Conservation (phyloP, 2,113 vertebrate species). For the Steatornis caripensis region DNA sequence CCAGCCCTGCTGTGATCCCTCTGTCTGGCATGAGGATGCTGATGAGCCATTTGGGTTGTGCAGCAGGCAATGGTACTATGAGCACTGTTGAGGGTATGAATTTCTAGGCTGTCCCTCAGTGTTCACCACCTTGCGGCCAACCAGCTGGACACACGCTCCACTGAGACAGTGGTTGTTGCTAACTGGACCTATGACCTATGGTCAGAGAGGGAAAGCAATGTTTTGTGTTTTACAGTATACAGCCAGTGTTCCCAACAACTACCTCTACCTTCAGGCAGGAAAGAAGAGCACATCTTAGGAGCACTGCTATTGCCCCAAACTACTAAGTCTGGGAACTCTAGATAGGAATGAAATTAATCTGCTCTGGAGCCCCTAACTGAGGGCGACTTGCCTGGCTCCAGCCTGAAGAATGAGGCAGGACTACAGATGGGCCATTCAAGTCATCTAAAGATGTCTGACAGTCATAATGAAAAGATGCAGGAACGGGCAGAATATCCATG, state of each 20-base stretch:
- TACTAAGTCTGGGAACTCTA: neutral
- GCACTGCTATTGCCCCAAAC: neutral
- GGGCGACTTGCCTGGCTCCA: neutral
- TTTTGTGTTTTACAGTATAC: neutral
- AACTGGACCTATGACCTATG: neutral
- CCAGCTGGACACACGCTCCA: neutral
- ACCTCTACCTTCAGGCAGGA: neutral
- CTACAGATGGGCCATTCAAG: neutral
- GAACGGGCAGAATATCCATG: neutral
- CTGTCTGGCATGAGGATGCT: neutral
- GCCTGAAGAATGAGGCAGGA: neutral
- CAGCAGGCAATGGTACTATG: neutral
- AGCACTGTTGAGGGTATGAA: neutral
- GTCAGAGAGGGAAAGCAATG: neutral
- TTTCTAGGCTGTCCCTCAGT: neutral
- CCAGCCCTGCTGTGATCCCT: neutral
- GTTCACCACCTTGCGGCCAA: neutral
- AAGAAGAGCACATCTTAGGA: neutral
- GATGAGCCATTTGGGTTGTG: neutral
- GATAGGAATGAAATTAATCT: neutral
- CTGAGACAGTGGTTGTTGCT: neutral
- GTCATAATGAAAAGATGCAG: neutral
- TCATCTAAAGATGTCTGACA: neutral
- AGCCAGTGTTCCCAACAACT: neutral
- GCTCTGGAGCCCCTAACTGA: neutral